Evolutionary conservation across 2,888 invertebrate genomes (phyloP), one percentile per base, ranked within the genome.

Genomic region (Dendrolimus houi): DNA sequence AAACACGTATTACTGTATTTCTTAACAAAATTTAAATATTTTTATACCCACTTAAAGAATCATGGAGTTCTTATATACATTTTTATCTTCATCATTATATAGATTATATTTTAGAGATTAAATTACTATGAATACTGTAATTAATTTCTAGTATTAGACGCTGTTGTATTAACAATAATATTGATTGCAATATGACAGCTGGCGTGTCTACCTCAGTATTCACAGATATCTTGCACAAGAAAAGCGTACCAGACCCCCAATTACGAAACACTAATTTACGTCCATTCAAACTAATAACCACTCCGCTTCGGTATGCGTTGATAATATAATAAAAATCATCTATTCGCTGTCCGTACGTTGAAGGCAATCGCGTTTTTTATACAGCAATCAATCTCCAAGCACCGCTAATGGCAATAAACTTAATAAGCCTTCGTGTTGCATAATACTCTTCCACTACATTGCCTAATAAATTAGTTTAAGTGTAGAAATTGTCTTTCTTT

Each of bases 291-390:
- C 47, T 47, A 47, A 47, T 47, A 47, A 47, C 29, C 29, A 29
- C 47, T 47, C 12, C 47, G 47, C 47, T 29, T 29, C 47, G 47
- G 47, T 47, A 47, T 47, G 47, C 47, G 47, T 47, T 47, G 12
- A 47, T 47, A 47, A 47, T 47, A 47, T 47, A 47, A 47, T 47
- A 47, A 47, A 29, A 47, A 47, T 47, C 47, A 12, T 47, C 47
- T 47, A 47, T 10, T 29, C 29, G 29, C 47, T 12, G 47, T 47
- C 3, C 9, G 47, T 47, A 47, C 12, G 47, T 47, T 47, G 59
- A 63, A 68, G 62, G 71, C 73, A 78, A 79, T 80, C 77, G 76
- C 65, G 52, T 76, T 81, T n/a, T 83, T 80, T 79, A 79, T 70
- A 62, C 59, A 66, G 69, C 77, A 75, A 83, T 83, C 82, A 79